Evolutionary conservation across 2,113 vertebrate genomes (phyloP).

Genomic region (Anhinga anhinga): DNA sequence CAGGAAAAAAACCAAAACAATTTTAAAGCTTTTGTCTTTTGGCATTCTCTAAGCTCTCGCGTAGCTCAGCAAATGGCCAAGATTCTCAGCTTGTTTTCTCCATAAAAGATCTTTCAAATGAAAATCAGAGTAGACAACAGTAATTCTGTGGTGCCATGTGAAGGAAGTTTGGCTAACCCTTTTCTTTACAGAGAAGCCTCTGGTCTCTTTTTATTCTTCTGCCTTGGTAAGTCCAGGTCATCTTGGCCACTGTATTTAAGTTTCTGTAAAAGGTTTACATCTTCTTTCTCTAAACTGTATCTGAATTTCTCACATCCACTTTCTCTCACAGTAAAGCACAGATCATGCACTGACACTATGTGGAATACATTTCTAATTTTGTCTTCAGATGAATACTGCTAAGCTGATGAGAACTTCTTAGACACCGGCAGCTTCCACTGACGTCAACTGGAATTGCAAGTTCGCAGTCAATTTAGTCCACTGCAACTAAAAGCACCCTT

Average conservation of each 20-base stretch:
- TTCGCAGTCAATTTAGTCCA: slow-evolving; percentile 25
- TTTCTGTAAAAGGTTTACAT: neutral
- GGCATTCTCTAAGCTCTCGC: neutral
- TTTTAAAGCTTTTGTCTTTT: neutral
- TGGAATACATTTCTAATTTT: slow-evolving; percentile 34
- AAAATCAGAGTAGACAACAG: neutral
- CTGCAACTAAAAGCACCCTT: neutral
- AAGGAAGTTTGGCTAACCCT: neutral
- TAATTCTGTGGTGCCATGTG: neutral
- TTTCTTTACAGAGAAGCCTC: neutral
- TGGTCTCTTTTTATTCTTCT: neutral
- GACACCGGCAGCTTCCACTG: slow-evolving; percentile 13
- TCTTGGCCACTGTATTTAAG: neutral
- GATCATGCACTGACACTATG: neutral
- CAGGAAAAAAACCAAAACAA: neutral
- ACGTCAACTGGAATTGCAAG: slow-evolving; percentile 45
- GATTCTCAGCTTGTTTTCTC: neutral
- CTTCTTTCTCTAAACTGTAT: neutral
- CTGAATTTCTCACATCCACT: neutral
- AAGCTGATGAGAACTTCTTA: slow-evolving; percentile 54
- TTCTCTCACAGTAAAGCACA: neutral
- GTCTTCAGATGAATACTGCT: neutral
- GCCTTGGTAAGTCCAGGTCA: neutral
- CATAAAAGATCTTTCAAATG: neutral
- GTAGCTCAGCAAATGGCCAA: neutral